Evolutionary conservation across 2,888 invertebrate species (phyloP).

Genomic region (Tenthredo distinguenda): DNA sequence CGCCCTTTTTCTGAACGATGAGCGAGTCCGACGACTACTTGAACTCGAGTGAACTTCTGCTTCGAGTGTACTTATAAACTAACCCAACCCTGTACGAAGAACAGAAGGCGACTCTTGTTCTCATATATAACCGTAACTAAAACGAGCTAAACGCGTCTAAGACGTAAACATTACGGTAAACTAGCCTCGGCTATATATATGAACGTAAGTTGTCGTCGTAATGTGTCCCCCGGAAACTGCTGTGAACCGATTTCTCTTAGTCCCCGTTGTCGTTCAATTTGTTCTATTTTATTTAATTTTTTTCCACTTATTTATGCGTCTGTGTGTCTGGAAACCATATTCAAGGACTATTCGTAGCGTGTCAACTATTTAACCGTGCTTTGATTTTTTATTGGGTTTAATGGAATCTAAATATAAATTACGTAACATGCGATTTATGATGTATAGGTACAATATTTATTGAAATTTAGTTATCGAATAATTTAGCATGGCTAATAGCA

Average conservation of each 20-base stretch:
- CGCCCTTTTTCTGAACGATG: conserved; percentile 8
- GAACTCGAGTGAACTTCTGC: conserved; percentile 45
- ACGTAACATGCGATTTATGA: neutral
- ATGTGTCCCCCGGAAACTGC: neutral
- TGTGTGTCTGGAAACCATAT: neutral
- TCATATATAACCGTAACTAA: conserved; percentile 2
- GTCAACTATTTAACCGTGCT: neutral
- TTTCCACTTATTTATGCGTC: neutral
- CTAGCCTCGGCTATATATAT: neutral
- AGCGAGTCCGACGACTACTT: conserved; percentile 22
- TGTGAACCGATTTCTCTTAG: neutral
- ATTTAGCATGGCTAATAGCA: neutral
- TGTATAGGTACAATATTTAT: neutral
- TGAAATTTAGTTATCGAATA: neutral
- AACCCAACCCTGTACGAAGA: conserved; percentile 5
- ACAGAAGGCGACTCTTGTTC: conserved; percentile 1
- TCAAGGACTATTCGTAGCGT: neutral
- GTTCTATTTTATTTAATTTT: neutral
- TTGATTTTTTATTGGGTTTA: neutral
- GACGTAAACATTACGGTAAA: conserved; percentile 21
- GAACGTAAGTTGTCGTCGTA: neutral
- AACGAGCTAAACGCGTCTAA: conserved; percentile 6
- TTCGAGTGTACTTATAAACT: conserved; percentile 13
- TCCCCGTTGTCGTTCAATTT: neutral
- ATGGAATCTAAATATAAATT: conserved; percentile 3